Evolutionary conservation across 2,113 vertebrate species (phyloP).

Genomic region (Pygathrix nemaeus): DNA sequence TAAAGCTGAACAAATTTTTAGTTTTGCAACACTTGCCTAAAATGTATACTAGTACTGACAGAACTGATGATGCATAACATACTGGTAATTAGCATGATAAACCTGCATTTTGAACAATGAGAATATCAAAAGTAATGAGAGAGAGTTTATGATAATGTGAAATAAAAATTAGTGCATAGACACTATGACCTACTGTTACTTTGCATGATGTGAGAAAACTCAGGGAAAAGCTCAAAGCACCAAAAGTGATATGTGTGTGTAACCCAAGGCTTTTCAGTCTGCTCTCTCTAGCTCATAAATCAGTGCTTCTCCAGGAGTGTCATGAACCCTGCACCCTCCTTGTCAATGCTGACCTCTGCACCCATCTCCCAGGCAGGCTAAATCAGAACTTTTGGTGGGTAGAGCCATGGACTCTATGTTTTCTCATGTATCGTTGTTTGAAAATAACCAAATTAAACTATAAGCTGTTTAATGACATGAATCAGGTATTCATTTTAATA

Average conservation of each 20-base stretch:
- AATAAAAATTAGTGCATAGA: background rate
- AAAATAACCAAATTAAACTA: background rate
- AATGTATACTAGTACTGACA: background rate
- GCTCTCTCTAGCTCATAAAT: background rate
- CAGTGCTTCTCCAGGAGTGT: background rate
- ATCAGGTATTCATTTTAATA: slow-evolving; percentile 41
- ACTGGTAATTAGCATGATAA: background rate
- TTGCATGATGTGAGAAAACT: background rate
- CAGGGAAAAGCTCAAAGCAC: background rate
- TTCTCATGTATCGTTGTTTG: background rate
- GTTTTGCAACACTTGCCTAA: background rate
- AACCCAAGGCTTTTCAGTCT: background rate
- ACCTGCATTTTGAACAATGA: background rate
- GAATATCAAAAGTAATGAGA: background rate
- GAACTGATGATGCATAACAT: background rate
- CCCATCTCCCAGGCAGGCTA: background rate
- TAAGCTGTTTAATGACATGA: background rate
- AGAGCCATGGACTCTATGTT: background rate
- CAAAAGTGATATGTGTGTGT: background rate
- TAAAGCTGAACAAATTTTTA: background rate
- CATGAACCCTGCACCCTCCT: background rate
- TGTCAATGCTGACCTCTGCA: accelerated
- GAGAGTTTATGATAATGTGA: background rate
- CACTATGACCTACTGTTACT: background rate
- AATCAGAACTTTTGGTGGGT: background rate